Base-by-base conservation (phyloP, 2,797 vertebrate genomes). In the Synaphobranchus kaupii region DNA sequence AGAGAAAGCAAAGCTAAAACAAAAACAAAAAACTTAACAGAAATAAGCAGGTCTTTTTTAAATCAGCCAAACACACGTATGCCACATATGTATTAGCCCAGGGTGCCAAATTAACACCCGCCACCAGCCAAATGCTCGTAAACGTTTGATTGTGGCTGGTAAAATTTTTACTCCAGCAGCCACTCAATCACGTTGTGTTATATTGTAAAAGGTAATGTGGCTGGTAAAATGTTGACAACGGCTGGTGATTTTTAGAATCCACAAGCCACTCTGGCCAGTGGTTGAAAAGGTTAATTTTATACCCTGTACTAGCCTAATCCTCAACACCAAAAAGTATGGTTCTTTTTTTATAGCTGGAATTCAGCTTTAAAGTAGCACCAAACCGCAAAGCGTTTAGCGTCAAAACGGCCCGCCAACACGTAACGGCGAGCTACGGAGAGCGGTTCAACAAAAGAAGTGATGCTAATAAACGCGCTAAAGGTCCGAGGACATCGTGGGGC, bases 401-500 rank as follows among this genome's bases (percentile, higher is more conserved):
- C 85, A 5, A 73, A 83, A 82, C 60, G 66, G 31, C 5, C 39
- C 22, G 52, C 82, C 63, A 44, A 52, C 60, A 88, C 84, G 8
- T 63, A 54, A 52, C 28, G 60, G 17, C 28, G 73, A 76, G 44
- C 28, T 71, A 89, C 89, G 83, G 87, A 84, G 82, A 60, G 58
- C 58, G 84, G 47, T 90, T 88, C 85, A 63, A 54, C 83, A 87
- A 86, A 39, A 34, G 54, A 86, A 31, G 13, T 48, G 44, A 91
- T 52, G 86, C 88, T 1, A 17, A 78, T 89, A 90, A 84, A 63
- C 88, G 34, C 88, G 84, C 91, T 91, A 66, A 84, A 90, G 89
- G 90, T 90, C 86, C 88, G 89, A 86, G 88, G 89, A 91, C 90
- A 90, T 89, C 88, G 89, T 83, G 28, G 82, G n/a, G 47, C 54